Evolutionary conservation across 2,113 vertebrate genomes (phyloP).

Genomic region (Python bivittatus): DNA sequence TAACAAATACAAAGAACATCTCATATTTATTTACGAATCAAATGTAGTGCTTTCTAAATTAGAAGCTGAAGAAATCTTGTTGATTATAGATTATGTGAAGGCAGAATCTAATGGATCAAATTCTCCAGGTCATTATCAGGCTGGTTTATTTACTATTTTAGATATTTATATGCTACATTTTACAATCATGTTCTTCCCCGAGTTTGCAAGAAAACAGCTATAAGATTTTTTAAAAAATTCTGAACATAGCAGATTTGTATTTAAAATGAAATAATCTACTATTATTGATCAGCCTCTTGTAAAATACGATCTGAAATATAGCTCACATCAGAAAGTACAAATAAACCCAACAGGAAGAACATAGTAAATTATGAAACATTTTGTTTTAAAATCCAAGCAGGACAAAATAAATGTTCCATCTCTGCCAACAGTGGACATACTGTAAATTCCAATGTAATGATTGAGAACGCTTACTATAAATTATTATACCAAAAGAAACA

Average conservation of each 20-base stretch:
- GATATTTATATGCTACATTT: not conserved
- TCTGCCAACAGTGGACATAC: not conserved
- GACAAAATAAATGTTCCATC: not conserved
- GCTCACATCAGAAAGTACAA: not conserved
- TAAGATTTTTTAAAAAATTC: not conserved
- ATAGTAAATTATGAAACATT: not conserved
- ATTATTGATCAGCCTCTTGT: not conserved
- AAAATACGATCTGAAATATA: not conserved
- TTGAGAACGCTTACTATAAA: not conserved
- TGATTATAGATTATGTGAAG: not conserved
- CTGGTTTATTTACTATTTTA: not conserved
- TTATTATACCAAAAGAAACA: fast-evolving
- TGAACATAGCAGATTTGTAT: not conserved
- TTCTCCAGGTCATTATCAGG: not conserved
- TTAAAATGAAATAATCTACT: not conserved
- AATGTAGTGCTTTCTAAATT: not conserved
- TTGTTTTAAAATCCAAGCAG: not conserved
- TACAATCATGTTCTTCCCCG: not conserved
- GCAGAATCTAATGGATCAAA: not conserved
- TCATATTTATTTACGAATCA: not conserved
- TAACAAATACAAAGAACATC: not conserved
- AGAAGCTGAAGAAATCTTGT: not conserved
- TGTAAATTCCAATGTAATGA: not conserved
- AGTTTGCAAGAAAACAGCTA: not conserved
- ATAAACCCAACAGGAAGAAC: not conserved